phyloP scores from a whole-genome alignment of 2,888 invertebrate genomes.

The Ornithoptera alexandrae region DNA sequence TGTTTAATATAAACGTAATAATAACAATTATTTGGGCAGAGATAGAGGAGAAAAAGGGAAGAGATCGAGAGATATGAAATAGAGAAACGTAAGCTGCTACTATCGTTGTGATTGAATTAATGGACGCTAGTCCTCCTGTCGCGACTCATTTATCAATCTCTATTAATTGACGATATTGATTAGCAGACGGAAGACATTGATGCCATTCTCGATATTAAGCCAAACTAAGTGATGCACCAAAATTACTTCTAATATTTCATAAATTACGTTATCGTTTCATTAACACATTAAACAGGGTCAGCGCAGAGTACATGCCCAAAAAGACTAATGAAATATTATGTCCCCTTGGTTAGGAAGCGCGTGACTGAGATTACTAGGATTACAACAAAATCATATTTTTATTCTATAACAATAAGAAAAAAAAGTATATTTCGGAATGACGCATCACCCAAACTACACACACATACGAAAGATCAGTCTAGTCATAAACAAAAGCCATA shows the following conservation, averaged over 20 bases:
- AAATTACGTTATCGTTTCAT: constrained; percentile 54
- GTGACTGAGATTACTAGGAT: constrained; percentile 69
- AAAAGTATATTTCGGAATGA: constrained; percentile 61
- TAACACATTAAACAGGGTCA: constrained; percentile 67
- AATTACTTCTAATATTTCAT: constrained; percentile 64
- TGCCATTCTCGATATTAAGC: constrained; percentile 66
- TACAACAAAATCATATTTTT: constrained; percentile 62
- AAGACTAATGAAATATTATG: constrained; percentile 68
- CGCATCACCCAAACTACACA: constrained; percentile 72
- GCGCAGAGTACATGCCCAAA: constrained; percentile 77
- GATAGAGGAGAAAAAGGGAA: constrained; percentile 58
- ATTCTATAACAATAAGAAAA: constrained; percentile 61
- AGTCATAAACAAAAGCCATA: constrained; percentile 34
- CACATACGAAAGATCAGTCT: constrained; percentile 35
- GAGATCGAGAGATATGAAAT: constrained; percentile 32
- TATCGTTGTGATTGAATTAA: constrained; percentile 24
- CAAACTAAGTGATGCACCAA: constrained; percentile 77
- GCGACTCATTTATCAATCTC: constrained; percentile 21
- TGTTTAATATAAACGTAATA: constrained; percentile 51
- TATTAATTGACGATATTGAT: constrained; percentile 38
- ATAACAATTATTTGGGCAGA: constrained; percentile 65
- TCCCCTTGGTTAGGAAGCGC: constrained; percentile 77
- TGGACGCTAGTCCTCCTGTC: constrained; percentile 30
- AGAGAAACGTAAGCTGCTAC: constrained; percentile 26
- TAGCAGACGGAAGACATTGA: constrained; percentile 64